These are phyloP conservation scores for Serripes groenlandicus DNA, from an alignment of 2,888 invertebrate genomes.

Conservation along the genomic window DNA sequence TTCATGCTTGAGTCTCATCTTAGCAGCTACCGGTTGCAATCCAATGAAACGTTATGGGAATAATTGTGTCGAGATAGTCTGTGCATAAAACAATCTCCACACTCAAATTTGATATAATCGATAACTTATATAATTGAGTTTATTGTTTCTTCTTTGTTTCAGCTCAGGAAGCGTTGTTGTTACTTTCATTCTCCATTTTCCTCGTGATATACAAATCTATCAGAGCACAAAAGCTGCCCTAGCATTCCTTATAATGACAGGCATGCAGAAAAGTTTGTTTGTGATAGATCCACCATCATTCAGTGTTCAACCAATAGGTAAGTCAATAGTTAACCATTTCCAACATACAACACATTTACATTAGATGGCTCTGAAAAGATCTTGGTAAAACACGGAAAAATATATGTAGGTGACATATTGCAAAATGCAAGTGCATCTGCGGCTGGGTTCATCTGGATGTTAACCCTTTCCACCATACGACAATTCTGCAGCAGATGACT, in stretches of 20 bases:
- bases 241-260: conserved; percentile 55
- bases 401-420: no score
- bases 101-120: background rate
- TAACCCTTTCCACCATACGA: no score
- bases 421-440: no score
- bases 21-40: no score
- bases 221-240: conserved; percentile 43
- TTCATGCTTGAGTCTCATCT: no score
- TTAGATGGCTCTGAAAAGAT: background rate
- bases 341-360: background rate
- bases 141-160: conserved; percentile 50
- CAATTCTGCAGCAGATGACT: no score
- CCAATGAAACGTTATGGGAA: no score
- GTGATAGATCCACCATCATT: conserved; percentile 46
- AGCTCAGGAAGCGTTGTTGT: conserved; percentile 75
- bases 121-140: background rate
- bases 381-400: no score
- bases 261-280: conserved; percentile 54
- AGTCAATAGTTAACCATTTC: background rate
- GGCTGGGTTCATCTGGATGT: no score
- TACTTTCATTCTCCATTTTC: conserved; percentile 71
- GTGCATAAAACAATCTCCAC: no score
- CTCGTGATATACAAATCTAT: conserved; percentile 55
- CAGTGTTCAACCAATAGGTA: conserved; percentile 54
- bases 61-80: no score